Percentiles rank a stretch among this genome's conserved stretches.
Evolutionary conservation across 2,113 vertebrate species (phyloP).

Genomic region (Trematomus loennbergii): DNA sequence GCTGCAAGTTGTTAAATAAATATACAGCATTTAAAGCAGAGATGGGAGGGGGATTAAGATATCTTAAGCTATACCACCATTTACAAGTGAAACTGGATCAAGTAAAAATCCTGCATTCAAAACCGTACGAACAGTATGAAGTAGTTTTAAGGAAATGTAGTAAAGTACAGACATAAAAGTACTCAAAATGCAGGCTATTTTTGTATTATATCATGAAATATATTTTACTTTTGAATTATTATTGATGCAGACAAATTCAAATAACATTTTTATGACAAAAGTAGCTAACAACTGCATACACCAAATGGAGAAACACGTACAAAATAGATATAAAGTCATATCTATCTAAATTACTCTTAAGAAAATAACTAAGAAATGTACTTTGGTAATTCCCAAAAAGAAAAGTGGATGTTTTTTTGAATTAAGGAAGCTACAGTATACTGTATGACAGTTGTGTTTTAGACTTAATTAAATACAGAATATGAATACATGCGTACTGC

Average conservation of each 20-base stretch:
- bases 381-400: background rate
- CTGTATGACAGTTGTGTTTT: background rate
- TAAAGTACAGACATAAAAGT: background rate
- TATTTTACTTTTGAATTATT: background rate
- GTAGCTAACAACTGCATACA: background rate
- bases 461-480: slow-evolving; percentile 35
- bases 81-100: too few species aligned
- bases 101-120: too few species aligned
- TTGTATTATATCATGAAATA: background rate
- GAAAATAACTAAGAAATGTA: background rate
- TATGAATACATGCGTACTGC: slow-evolving; percentile 31
- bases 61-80: background rate
- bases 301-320: background rate
- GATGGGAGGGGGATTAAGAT: background rate
- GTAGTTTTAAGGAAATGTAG: background rate
- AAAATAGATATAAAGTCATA: background rate
- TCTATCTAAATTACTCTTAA: background rate
- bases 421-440: background rate
- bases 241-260: background rate
- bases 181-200: background rate
- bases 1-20: background rate
- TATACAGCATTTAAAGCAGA: background rate
- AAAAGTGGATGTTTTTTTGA: background rate
- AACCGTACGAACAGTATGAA: too few species aligned
- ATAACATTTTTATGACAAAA: background rate